A percentile compares a stretch with the other conserved stretches of the same genome.
phyloP scores from a whole-genome alignment of 1,140 invertebrate genomes.

The Drosophila cardini region DNA sequence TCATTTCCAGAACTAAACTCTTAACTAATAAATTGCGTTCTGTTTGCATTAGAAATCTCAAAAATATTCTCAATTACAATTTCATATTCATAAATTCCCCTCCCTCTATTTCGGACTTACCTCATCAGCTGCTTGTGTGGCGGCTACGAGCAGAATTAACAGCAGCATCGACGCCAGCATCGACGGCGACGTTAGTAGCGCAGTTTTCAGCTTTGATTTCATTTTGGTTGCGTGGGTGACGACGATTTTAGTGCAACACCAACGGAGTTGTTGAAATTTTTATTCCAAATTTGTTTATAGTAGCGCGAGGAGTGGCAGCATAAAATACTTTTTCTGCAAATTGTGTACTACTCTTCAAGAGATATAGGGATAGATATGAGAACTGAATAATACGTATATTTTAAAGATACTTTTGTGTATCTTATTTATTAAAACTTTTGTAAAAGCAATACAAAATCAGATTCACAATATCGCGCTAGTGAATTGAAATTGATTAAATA shows the following conservation, averaged over 20 bases:
- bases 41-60: not conserved
- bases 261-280: conserved; percentile 17
- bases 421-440: conserved; percentile 14
- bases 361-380: not conserved
- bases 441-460: conserved; percentile 49
- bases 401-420: conserved; percentile 2
- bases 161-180: conserved; percentile 58
- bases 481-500: conserved; percentile 36
- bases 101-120: conserved; percentile 45
- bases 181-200: conserved; percentile 41
- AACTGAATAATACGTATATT: not conserved
- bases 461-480: conserved; percentile 25
- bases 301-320: conserved; percentile 22
- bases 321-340: conserved; percentile 22
- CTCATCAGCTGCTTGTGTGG: conserved; percentile 75
- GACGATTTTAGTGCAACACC: conserved; percentile 27
- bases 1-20: not conserved
- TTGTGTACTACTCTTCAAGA: conserved; percentile 7
- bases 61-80: not conserved
- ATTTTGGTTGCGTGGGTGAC: conserved; percentile 54
- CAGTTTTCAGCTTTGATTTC: conserved; percentile 73
- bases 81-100: not conserved
- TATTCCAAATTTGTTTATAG: conserved; percentile 62
- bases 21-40: not conserved
- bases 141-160: conserved; percentile 58